Evolutionary conservation across 2,797 vertebrate genomes (phyloP), one percentile per base, ranked within the genome.

Genomic region (Melanotaenia maccullochi): DNA sequence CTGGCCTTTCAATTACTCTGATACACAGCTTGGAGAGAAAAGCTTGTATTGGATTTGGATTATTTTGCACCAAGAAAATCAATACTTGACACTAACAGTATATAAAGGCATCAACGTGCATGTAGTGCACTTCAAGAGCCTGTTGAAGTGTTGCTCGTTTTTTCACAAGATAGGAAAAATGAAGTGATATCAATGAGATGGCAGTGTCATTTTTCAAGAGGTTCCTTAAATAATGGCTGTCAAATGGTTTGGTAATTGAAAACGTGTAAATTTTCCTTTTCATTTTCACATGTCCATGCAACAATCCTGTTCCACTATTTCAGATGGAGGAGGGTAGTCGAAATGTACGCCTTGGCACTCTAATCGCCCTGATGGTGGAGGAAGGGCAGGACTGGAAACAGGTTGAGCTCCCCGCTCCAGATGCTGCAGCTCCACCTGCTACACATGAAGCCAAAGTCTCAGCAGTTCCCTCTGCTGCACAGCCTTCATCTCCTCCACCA

Each of bases 311-410:
- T 65, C 20, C 51, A 51, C 25, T 1, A 1, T 49, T 61, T 5
- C 85, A 99, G 98, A 93, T 96, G 71, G 93, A 96, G 73, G 97
- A 98, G 93, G 98, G 97, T 72, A 96, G 95, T 88, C 97, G 95
- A 77, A 95, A 94, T 1, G 87, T 99, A 18, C 94, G 75, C 8
- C 92, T 99, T 62, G 97, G 97, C 22, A 93, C 96, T 0, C 89
- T 97, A 51, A 99, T 99, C 32, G 96, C 95, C 64, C 92, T 99
- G 73, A 93, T 99, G 89, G 97, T 98, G 74, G 96, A 96, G 79
- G 97, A 98, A 93, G 97, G 97, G 55, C 92, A 97, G 90, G 97
- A 99, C 89, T 99, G 97, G 97, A 97, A 96, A 78, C 91, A 95
- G 58, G 96, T 97, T 79, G 96, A 98, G 84, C 90, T 98, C 49